Base-by-base conservation (phyloP, 1,140 invertebrate species). In the Drosophila ogumai region DNA sequence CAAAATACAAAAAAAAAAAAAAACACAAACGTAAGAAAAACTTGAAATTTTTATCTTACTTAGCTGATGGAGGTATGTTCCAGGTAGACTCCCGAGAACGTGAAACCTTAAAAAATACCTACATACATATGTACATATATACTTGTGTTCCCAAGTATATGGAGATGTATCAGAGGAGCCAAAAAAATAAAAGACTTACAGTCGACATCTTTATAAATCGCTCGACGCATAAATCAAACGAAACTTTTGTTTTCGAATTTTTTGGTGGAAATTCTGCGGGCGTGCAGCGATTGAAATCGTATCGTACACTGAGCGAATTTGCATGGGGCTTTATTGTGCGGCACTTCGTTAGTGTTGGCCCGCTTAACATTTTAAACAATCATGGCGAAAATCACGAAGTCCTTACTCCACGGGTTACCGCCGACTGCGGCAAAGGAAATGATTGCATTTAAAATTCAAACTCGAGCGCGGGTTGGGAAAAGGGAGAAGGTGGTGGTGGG, bases 361-460 rank as follows among this genome's bases (percentile, higher is more conserved):
- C 40, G 59, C 65, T 44, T 57, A 81, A 84, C 75, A 66, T 86
- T 82, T 72, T 80, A 81, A 77, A 90, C 85, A 90, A 90, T 90
- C 85, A 85, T 90, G 75, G 85, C 85, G 60, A 90, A 90, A 90
- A 90, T 90, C 85, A 90, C 85, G 85, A 90, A 90, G 81, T 90
- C 85, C 86, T 90, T 90, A 75, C 74, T 57, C 41, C 6, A 55
- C 17, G 63, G 68, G 69, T 71, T 71, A 44, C 57, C 75, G 55
- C 61, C 73, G 63, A 88, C 75, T 90, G 75, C 82, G 79, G 76
- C 74, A 88, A 91, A 91, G 90, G 90, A 91, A 91, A 91, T 86
- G 90, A 90, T 91, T 91, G 90, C 84, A 91, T 91, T 91, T 91
- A 82, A 91, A 91, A 91, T 91, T 91, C 90, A 91, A 91, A 91